Conservation (phyloP, 2,113 vertebrate genomes). For the Antechinus stuartii region DNA sequence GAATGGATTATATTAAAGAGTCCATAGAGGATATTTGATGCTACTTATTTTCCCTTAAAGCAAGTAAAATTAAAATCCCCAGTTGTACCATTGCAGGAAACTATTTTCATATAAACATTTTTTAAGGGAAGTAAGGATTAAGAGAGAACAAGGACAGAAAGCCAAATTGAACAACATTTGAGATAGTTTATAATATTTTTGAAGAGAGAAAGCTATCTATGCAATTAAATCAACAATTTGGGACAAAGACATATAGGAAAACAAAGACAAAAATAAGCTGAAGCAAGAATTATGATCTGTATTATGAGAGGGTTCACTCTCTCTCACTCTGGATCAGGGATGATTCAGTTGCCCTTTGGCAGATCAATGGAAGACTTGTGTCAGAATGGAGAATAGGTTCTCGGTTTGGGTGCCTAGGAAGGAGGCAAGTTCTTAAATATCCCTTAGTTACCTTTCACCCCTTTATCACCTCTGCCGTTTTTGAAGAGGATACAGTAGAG, state of each 20-base stretch:
- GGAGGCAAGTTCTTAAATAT: not conserved
- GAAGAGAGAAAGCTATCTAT: not conserved
- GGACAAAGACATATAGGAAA: not conserved
- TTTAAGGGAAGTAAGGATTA: not conserved
- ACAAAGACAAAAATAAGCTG: not conserved
- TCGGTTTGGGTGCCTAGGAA: too few species aligned
- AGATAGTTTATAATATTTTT: not conserved
- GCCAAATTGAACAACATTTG: not conserved
- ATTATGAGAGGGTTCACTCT: not conserved
- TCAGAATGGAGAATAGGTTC: not conserved
- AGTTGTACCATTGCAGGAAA: not conserved
- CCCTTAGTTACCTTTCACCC: not conserved
- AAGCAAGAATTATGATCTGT: not conserved
- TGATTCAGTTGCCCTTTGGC: not conserved
- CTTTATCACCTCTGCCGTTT: not conserved
- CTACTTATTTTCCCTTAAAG: not conserved
- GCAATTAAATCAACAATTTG: not conserved
- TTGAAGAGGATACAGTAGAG: not conserved
- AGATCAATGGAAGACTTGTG: not conserved
- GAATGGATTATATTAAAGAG: not conserved
- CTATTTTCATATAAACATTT: not conserved
- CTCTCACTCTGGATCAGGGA: not conserved
- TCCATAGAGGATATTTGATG: not conserved
- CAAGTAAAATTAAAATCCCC: slow-evolving; percentile 1
- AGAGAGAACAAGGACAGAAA: not conserved